Evolutionary conservation across 2,113 vertebrate species (phyloP).

Genomic region (Xiphias gladius): DNA sequence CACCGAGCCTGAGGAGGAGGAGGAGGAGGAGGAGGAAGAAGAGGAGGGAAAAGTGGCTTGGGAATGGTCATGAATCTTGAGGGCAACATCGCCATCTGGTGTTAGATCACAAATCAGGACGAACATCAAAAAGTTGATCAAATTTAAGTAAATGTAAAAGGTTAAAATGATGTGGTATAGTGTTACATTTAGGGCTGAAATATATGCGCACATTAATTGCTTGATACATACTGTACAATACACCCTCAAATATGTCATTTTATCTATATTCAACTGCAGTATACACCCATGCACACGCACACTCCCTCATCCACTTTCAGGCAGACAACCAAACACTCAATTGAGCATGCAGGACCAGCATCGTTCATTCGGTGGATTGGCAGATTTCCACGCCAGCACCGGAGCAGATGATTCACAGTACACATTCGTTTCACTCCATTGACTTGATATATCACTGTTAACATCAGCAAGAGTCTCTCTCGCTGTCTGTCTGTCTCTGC

Average conservation of each 20-base stretch:
- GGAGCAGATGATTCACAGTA: slow-evolving; percentile 46
- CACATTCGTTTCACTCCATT: slow-evolving; percentile 43
- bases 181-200: neutral
- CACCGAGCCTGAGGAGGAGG: slow-evolving; percentile 53
- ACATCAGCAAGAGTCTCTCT: neutral
- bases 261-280: neutral
- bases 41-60: slow-evolving; percentile 21
- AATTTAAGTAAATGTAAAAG: neutral
- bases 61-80: slow-evolving; percentile 44
- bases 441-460: slow-evolving; percentile 36
- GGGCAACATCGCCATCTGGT: slow-evolving; percentile 71
- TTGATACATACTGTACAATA: neutral
- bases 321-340: slow-evolving; percentile 27
- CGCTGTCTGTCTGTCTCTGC: neutral
- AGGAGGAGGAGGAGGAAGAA: slow-evolving; percentile 39
- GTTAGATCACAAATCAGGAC: neutral
- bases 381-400: slow-evolving; percentile 38
- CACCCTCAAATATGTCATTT: neutral
- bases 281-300: slow-evolving; percentile 1
- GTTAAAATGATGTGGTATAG: neutral
- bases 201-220: neutral
- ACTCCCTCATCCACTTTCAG: slow-evolving; percentile 9
- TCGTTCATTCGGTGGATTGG: slow-evolving; percentile 35
- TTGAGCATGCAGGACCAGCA: slow-evolving; percentile 28
- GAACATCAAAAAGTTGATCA: neutral